Conservation (phyloP, 2,113 vertebrate genomes). For the Ammospiza nelsoni region DNA sequence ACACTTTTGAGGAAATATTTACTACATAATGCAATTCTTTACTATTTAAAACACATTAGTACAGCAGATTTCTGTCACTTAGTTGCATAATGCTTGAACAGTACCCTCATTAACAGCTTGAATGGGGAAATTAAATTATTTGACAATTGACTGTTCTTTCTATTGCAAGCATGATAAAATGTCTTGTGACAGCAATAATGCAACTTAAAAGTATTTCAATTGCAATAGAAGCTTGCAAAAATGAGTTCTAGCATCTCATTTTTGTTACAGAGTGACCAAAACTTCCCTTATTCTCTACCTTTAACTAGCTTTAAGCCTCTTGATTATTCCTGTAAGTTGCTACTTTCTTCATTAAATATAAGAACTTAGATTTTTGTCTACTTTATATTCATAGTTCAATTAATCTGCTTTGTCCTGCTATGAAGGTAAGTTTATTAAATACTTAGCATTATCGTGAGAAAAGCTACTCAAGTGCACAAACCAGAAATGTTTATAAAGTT, state of each 20-base stretch:
- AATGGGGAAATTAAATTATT: not conserved
- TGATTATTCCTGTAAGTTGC: not conserved
- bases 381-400: not conserved
- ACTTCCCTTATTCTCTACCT: not conserved
- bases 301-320: not conserved
- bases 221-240: not conserved
- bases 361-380: not conserved
- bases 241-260: not conserved
- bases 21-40: not conserved
- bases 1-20: not conserved
- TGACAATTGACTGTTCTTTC: not conserved
- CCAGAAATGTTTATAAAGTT: not conserved
- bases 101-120: not conserved
- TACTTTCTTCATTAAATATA: not conserved
- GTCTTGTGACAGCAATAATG: not conserved
- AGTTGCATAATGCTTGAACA: not conserved
- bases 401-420: not conserved
- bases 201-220: not conserved
- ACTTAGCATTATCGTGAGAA: not conserved
- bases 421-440: not conserved
- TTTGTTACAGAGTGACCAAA: not conserved
- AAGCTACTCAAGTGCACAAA: not conserved
- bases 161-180: not conserved
- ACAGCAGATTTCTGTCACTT: not conserved
- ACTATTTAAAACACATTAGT: not conserved